A percentile compares a stretch with the other conserved stretches of the same genome.
Evolutionary conservation across 2,113 vertebrate genomes (phyloP).

Genomic region (Pseudois nayaur): DNA sequence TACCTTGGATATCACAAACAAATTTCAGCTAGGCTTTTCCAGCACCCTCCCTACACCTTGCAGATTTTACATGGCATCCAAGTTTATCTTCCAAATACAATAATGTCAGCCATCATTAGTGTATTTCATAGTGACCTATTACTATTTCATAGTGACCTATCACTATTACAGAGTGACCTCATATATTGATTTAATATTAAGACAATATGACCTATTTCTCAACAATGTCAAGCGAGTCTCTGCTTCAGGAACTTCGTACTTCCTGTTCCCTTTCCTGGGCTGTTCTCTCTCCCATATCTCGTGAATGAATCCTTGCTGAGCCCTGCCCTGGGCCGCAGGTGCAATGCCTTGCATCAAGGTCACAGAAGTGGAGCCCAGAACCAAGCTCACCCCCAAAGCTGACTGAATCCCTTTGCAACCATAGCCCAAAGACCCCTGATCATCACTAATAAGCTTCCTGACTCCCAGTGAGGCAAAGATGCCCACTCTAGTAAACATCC

Average conservation of each 20-base stretch:
- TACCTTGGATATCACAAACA: background rate
- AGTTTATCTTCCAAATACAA: background rate
- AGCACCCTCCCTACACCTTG: accelerated
- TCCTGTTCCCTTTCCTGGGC: background rate
- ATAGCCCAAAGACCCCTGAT: background rate
- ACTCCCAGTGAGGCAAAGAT: background rate
- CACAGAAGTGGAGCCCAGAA: background rate
- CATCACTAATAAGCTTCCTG: background rate
- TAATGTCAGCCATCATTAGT: background rate
- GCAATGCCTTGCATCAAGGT: background rate
- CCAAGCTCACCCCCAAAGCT: background rate
- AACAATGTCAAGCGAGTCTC: background rate
- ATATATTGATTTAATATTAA: too few relatives aligned
- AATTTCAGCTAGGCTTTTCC: background rate
- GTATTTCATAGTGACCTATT: background rate
- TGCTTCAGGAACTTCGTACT: background rate
- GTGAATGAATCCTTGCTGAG: background rate
- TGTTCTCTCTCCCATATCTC: background rate
- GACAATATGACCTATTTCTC: background rate
- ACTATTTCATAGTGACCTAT: background rate
- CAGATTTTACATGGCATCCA: background rate
- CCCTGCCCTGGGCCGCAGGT: background rate
- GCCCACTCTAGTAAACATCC: background rate
- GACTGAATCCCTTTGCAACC: background rate
- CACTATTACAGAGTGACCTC: too few relatives aligned